Evolutionary conservation across 2,113 vertebrate genomes (phyloP).

Genomic region (Meles meles): DNA sequence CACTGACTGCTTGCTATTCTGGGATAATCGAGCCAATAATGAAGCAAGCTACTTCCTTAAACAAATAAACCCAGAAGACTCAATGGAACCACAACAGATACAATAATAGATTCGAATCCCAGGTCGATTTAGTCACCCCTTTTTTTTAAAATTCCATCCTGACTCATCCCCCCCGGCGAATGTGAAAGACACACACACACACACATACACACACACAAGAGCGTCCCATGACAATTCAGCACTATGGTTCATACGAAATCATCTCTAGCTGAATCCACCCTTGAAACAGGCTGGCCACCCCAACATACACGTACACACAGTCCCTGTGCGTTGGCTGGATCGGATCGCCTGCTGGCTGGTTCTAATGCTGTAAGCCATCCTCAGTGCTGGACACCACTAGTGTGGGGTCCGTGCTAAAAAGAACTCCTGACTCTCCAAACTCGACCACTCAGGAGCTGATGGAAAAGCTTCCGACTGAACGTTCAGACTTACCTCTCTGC

Average conservation of each 20-base stretch:
- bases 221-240: not conserved
- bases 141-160: not conserved
- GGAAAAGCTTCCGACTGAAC: not conserved
- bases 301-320: accelerated
- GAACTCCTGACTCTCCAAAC: too few relatives aligned
- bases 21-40: not conserved
- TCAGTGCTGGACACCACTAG: not conserved
- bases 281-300: not conserved
- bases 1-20: not conserved
- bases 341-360: too few relatives aligned
- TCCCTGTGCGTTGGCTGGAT: too few relatives aligned
- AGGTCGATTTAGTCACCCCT: not conserved
- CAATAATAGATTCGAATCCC: slow-evolving; percentile 36
- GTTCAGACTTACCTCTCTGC: too few relatives aligned
- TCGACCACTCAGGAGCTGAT: not conserved
- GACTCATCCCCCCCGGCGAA: slow-evolving; percentile 5
- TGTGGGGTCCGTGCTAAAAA: not conserved
- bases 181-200: not conserved
- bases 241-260: not conserved
- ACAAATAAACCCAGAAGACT: slow-evolving; percentile 57
- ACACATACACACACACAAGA: accelerated
- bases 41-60: slow-evolving; percentile 37
- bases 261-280: not conserved
- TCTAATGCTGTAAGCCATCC: not conserved
- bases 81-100: not conserved